Evolutionary conservation across 2,797 vertebrate genomes (phyloP), one percentile per base, ranked within the genome.

Genomic region (Anguilla obscura): DNA sequence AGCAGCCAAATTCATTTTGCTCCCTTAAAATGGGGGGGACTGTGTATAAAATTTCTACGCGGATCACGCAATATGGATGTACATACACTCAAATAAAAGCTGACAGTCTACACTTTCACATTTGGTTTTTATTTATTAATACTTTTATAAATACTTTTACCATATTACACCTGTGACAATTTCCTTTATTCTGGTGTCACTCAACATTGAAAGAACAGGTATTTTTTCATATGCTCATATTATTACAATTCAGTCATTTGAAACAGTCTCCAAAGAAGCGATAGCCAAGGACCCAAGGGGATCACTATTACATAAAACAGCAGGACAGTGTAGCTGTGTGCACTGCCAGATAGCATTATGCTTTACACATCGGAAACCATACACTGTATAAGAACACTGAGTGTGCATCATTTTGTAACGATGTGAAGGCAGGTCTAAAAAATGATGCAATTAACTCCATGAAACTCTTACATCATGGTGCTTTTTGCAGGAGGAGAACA

Each of bases 381-480:
- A 24, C 56, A 85, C 30, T 85, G 10, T 63, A 10, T 66, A 18
- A 66, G 24, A 69, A n/a, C 63, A 60, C 40, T 85, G 21, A 10
- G 69, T 27, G 52, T 10, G 76, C 54, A 52, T 86, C 71, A 86
- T 79, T 36, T 33, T 63, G 56, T 71, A 54, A 84, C 33, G 58
- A 79, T 27, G 7, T 21, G 4, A 74, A 85, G 54, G 71, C 30
- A 85, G 69, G 27, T 86, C 58, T 86, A 83, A 86, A 80, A 83
- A 84, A 84, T 86, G 76, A 84, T 84, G 76, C 76, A 69, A 89
- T 84, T 89, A 84, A 56, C 58, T 84, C 18, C 56, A 85, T 86
- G 58, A 9, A 86, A 88, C 84, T 27, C 54, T 79, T 88, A 48
- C 88, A 71, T 86, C 30, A 71, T 56, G 71, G 45, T 74, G 87